Evolutionary conservation across 1,140 invertebrate genomes (phyloP), one percentile per base, ranked within the genome.

Genomic region (Ridgeia piscesae): DNA sequence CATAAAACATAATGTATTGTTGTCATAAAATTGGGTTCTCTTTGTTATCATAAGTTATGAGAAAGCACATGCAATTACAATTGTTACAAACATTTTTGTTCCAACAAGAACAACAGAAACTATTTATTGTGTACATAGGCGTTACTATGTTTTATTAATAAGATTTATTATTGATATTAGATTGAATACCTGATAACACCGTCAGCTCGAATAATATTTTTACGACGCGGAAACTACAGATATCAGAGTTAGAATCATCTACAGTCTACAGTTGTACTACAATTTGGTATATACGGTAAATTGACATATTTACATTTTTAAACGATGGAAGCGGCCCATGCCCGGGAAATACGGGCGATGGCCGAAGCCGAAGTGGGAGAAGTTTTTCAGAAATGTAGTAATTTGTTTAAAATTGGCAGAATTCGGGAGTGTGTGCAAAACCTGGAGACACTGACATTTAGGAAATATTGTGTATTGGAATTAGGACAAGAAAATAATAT

Each of bases 401-500:
- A 77, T 77, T 77, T 77, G 58, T 77, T 77, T 77, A 77, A 77
- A 77, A 8, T 31, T 77, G 58, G 58, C 58, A 8, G 58, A 77
- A 77, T 77, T 77, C 6, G 58, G 58, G 17, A 77, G 58, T 77
- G 58, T 77, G 27, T 77, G 58, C 11, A 77, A 77, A 31, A 77
- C 58, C 58, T 77, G 6, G 58, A 77, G 58, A 77, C 58, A 21
- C 4, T 77, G 58, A 77, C 58, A 4, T 77, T 77, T 77, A 77
- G 27, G 58, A 77, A 77, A 77, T 77, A 14, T 77, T 77, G 58
- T 31, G 58, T 77, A 77, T 77, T 77, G 4, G 58, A 1, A 77
- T 77, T 77, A 21, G 58, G 58, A 77, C 58, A 77, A 77, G 58
- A 77, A 77, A 77, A 77, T 77, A 77, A 77, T 77, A 77, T 77